A percentile compares a stretch with the other conserved stretches of the same genome.
Evolutionary conservation across 2,113 vertebrate genomes (phyloP).

Genomic region (Chinchilla lanigera): DNA sequence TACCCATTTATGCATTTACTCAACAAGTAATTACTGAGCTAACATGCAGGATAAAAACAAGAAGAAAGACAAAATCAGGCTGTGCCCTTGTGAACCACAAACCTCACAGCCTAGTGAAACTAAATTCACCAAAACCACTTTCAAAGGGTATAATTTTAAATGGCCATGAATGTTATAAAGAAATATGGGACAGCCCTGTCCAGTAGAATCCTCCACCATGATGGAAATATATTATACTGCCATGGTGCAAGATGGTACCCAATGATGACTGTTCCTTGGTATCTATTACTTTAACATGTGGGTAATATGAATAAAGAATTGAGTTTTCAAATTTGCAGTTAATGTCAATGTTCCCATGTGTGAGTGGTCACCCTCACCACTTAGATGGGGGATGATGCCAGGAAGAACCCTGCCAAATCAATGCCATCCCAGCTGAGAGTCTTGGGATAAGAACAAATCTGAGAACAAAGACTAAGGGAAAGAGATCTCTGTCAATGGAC

Average conservation of each 20-base stretch:
- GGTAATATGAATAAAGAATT: not conserved
- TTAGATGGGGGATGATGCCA: no score
- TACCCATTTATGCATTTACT: not conserved
- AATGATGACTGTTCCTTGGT: fast-evolving
- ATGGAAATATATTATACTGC: not conserved
- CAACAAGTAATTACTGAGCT: not conserved
- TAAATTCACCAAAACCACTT: not conserved
- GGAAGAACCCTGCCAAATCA: not conserved
- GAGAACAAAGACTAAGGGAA: not conserved
- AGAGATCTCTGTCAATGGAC: not conserved
- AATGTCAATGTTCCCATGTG: not conserved
- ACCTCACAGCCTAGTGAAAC: not conserved
- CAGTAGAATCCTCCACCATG: not conserved
- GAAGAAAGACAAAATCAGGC: not conserved
- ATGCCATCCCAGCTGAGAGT: not conserved
- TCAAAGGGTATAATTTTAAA: not conserved
- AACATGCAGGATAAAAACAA: not conserved
- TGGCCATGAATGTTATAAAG: not conserved
- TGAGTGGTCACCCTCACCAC: not conserved
- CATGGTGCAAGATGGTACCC: not conserved
- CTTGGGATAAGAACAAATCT: not conserved
- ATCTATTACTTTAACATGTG: not conserved
- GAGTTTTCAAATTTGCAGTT: not conserved
- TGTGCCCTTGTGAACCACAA: not conserved
- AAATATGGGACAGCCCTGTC: not conserved